Percentiles rank a stretch among this genome's conserved stretches.
Conservation (phyloP, 2,797 vertebrate genomes). For the Schizopygopsis malacanthus region DNA sequence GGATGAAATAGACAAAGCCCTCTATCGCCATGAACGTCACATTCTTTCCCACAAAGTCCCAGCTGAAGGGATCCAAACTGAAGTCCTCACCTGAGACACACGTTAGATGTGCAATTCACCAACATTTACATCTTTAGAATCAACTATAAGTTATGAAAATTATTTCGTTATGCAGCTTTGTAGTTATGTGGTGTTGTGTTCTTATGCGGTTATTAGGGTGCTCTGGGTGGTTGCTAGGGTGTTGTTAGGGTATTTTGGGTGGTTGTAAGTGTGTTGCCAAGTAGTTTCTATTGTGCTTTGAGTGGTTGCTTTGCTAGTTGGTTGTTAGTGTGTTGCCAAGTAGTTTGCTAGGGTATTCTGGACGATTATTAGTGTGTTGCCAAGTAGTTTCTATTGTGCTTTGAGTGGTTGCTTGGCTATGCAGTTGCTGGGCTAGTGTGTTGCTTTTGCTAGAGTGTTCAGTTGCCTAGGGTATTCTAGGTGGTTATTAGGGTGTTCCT, state of each 20-base stretch:
- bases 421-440: not conserved
- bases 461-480: too few species aligned
- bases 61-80: slow-evolving; percentile 85
- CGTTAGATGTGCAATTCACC: not conserved
- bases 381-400: not conserved
- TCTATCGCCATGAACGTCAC: slow-evolving; percentile 86
- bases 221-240: not conserved
- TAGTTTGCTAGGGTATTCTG: too few species aligned
- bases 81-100: slow-evolving; percentile 83
- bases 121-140: not conserved
- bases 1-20: slow-evolving; percentile 85
- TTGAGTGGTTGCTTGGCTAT: not conserved
- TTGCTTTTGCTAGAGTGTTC: too few species aligned
- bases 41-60: slow-evolving; percentile 91
- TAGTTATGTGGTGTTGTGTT: not conserved
- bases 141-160: not conserved
- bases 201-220: not conserved
- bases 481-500: not conserved
- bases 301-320: too few species aligned
- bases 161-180: not conserved
- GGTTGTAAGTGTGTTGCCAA: not conserved
- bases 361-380: not conserved
- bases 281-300: not conserved
- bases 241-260: not conserved
- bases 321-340: too few species aligned